Evolutionary conservation across 2,888 invertebrate species (phyloP).

Genomic region (Mesorhabditis sp.): DNA sequence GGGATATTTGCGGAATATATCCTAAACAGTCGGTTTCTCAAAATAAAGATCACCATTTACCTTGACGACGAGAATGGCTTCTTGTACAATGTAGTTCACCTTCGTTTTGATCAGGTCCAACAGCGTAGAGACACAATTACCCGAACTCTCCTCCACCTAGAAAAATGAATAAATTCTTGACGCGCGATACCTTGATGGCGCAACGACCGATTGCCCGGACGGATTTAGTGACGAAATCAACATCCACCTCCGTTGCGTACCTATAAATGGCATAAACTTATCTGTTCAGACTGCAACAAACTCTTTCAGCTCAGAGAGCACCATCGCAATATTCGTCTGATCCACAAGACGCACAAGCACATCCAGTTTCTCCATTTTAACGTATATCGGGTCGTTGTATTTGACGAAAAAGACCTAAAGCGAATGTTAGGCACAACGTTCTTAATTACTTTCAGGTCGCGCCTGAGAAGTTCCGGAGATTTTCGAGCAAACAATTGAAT

Average conservation of each 20-base stretch:
- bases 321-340: slow-evolving; percentile 97
- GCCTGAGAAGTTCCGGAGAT: slow-evolving; percentile 90
- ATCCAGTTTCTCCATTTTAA: slow-evolving; percentile 94
- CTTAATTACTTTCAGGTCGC: slow-evolving; percentile 86
- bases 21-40: slow-evolving; percentile 48
- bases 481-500: slow-evolving; percentile 99
- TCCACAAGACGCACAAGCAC: slow-evolving; percentile 98
- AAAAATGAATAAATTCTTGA: slow-evolving; percentile 49
- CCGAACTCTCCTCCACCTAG: slow-evolving; percentile 81
- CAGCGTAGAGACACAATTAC: slow-evolving; percentile 93
- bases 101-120: slow-evolving; percentile 97
- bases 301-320: slow-evolving; percentile 93
- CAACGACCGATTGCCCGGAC: slow-evolving; percentile 96
- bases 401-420: slow-evolving; percentile 84
- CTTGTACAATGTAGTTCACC: slow-evolving; percentile 98
- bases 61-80: slow-evolving; percentile 98
- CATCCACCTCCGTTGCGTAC: slow-evolving; percentile 96
- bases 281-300: slow-evolving; percentile 36
- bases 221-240: slow-evolving; percentile 97
- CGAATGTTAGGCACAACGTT: not conserved
- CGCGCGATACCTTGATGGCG: slow-evolving; percentile 71
- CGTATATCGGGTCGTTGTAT: slow-evolving; percentile 99
- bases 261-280: slow-evolving; percentile 50
- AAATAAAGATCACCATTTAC: slow-evolving; percentile 27
- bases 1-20: slow-evolving; percentile 76